These are phyloP conservation scores for Epistrophe grossulariae DNA, from an alignment of 2,888 invertebrate species.

Conservation along the genomic window DNA sequence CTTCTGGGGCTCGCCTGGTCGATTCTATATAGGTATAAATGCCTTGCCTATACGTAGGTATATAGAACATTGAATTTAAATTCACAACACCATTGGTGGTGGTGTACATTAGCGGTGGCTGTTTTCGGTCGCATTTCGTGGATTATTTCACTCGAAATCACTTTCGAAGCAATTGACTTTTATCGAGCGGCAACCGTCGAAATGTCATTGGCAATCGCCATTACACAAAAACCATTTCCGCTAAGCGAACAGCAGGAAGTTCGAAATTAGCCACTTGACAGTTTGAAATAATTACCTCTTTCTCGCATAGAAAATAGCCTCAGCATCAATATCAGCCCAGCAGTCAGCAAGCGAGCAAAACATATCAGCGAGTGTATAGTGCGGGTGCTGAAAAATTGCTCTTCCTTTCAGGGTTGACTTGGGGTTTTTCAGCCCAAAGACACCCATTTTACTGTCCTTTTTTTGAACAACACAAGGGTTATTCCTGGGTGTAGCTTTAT, in stretches of 20 bases:
- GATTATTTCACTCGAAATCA: constrained; percentile 76
- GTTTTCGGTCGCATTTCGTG: constrained; percentile 76
- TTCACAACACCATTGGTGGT: constrained; percentile 70
- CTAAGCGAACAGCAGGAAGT: constrained; percentile 71
- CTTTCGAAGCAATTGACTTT: constrained; percentile 76
- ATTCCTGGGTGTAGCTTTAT: constrained; percentile 69
- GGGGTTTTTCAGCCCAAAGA: constrained; percentile 43
- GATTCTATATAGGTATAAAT: background rate
- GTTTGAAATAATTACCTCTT: constrained; percentile 72
- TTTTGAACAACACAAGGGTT: constrained; percentile 20
- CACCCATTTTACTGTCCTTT: constrained; percentile 49
- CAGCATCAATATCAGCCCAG: background rate
- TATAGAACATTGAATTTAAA: constrained; percentile 57
- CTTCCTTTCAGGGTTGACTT: constrained; percentile 51
- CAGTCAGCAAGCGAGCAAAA: background rate
- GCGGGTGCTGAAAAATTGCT: constrained; percentile 61
- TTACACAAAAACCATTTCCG: constrained; percentile 74
- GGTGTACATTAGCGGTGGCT: constrained; percentile 75
- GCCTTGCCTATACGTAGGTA: background rate
- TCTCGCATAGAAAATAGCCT: constrained; percentile 30
- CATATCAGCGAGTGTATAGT: background rate
- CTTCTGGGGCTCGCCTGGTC: background rate
- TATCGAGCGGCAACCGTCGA: constrained; percentile 76
- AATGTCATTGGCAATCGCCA: constrained; percentile 73
- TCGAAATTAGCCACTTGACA: constrained; percentile 76